These are phyloP conservation scores for Sebastes melanostomus DNA, from an alignment of 2,797 vertebrate species.

Conservation along the genomic window DNA sequence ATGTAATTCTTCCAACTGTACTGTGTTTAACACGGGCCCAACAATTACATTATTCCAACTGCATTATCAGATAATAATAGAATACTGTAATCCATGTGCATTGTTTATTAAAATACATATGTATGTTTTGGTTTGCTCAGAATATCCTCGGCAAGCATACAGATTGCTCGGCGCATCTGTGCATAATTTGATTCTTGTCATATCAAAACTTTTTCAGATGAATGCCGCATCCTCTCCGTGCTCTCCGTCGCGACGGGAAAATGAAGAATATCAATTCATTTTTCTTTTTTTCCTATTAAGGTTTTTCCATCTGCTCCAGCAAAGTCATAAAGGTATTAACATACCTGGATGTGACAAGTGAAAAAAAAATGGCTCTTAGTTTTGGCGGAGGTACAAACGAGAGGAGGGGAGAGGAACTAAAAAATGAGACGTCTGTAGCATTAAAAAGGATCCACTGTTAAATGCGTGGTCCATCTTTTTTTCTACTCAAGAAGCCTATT, in stretches of 20 bases:
- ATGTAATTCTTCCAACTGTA: constrained; percentile 44
- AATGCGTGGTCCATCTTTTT: constrained; percentile 26
- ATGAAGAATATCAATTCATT: constrained; percentile 52
- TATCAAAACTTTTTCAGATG: constrained; percentile 54
- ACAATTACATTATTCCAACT: constrained; percentile 63
- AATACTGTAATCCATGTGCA: constrained; percentile 46
- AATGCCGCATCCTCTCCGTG: constrained; percentile 24
- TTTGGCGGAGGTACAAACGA: constrained; percentile 38
- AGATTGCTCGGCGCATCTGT: constrained; percentile 62
- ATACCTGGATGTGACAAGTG: constrained; percentile 50
- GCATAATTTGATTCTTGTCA: constrained; percentile 67
- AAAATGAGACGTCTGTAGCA: constrained; percentile 28
- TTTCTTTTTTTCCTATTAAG: constrained; percentile 37
- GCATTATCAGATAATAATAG: constrained; percentile 56
- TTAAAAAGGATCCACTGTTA: constrained; percentile 27
- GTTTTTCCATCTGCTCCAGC: constrained; percentile 61
- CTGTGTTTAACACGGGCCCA: constrained; percentile 39
- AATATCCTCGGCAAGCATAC: constrained; percentile 49
- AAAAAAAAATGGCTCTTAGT: constrained; percentile 19
- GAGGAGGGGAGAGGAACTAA: constrained; percentile 6
- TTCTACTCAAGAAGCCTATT: background rate
- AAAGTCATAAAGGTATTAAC: constrained; percentile 58
- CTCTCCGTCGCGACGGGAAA: constrained; percentile 46
- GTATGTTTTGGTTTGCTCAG: constrained; percentile 49
- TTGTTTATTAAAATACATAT: constrained; percentile 66